phyloP scores from a whole-genome alignment of 1,140 invertebrate genomes.

The Bombus confusus region DNA sequence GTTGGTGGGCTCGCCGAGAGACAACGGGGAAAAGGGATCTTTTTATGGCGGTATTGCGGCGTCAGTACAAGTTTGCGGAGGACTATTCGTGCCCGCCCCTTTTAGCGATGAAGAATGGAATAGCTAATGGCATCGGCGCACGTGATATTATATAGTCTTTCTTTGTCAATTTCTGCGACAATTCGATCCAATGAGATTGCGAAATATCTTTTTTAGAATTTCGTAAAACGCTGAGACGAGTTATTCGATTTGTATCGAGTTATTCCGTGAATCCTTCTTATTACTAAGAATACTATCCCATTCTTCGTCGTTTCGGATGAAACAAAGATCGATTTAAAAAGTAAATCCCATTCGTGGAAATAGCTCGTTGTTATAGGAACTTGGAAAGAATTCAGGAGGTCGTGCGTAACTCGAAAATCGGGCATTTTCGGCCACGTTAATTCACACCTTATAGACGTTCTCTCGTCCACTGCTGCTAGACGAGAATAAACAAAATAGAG shows the following conservation, averaged over 20 bases:
- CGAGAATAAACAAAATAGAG: conserved; percentile 56
- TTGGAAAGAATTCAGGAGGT: background rate
- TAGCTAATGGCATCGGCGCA: conserved; percentile 50
- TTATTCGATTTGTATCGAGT: background rate
- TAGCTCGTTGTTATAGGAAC: background rate
- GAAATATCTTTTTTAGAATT: background rate
- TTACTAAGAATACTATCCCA: background rate
- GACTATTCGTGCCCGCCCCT: conserved; percentile 44
- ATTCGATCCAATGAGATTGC: background rate
- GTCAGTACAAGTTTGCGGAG: conserved; percentile 61
- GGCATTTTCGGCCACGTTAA: conserved; percentile 75
- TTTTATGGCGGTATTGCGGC: conserved; percentile 57
- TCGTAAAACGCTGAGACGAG: background rate
- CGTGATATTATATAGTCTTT: conserved; percentile 31
- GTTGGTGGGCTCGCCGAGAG: conserved; percentile 61
- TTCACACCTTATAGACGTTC: conserved; percentile 73
- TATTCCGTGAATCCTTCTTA: background rate
- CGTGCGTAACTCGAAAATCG: conserved; percentile 51
- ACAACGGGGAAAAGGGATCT: conserved; percentile 50
- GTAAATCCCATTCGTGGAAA: background rate
- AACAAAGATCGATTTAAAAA: background rate
- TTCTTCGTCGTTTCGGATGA: background rate
- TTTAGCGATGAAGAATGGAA: conserved; percentile 53
- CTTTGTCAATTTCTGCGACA: background rate
- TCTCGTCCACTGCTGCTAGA: conserved; percentile 46